Evolutionary conservation across 2,113 vertebrate species (phyloP), one percentile per base, ranked within the genome.

Genomic region (Laterallus jamaicensis): DNA sequence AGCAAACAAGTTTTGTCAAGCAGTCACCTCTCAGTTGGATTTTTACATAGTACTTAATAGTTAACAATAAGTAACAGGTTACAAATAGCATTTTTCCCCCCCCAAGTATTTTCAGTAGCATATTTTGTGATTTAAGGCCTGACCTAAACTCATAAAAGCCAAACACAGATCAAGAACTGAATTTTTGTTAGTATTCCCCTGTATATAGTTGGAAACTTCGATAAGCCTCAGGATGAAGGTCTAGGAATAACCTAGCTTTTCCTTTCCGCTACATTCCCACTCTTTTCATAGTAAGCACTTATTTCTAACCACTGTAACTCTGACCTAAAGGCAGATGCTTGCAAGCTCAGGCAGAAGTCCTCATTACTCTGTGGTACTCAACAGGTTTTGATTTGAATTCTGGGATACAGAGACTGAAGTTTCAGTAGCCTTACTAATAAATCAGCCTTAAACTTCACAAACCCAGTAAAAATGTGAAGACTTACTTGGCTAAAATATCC

Each of bases 11-110:
- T 78, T 94, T 85, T 73, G 49, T 71, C 86, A 97, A 95, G 96
- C 94, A 93, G 90, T 90, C 85, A 95, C 81, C 93, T 96, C 80
- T 97, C 88, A 89, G 84, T 78, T 90, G 58, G 25, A 89, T 66
- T 93, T 85, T 11, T 6, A 82, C 49, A 59, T 9, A 94, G 52
- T 47, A 92, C 29, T 79, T 64, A 82, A 62, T 47, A 39, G 82
- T 39, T 80, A 91, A 80, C 10, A 87, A 87, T 21, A 92, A 82
- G 63, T n/a, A 52, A 66, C 15, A 67, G 74, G 44, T 31, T 79
- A 31, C 15, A 90, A 92, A 52, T 15, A 58, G 24, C 55, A 16
- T n/a, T 91, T 55, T 75, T 12, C 9, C 47, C 47, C 20, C n/a
- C 44, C 15, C 56, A 73, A 26, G 12, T 74, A 67, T 77, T 91